A percentile compares a stretch with the other conserved stretches of the same genome.
Evolutionary conservation across 92 coral and sea anemone species (phyloP).

Genomic region (Actinernus sp.): DNA sequence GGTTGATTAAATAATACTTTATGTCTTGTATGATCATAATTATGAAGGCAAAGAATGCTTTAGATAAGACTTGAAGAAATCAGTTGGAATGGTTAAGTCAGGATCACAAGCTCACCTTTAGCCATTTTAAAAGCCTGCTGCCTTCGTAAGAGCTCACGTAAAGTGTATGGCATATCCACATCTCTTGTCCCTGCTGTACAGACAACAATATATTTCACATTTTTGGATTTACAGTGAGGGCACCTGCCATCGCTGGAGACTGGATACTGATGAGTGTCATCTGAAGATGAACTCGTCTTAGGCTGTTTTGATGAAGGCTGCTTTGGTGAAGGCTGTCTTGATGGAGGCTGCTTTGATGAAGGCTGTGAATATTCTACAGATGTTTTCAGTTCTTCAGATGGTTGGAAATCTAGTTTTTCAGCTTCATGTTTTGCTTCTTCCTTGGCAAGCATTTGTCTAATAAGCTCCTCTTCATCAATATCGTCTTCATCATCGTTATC

Average conservation of each 20-base stretch:
- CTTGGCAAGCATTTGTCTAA: constrained; percentile 93
- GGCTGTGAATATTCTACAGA: neutral
- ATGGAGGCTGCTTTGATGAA: neutral
- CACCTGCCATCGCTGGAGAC: constrained; percentile 89
- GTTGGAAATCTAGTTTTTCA: neutral
- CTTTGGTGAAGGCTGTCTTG: constrained; percentile 14
- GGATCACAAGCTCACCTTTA: constrained; percentile 84
- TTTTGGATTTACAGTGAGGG: constrained; percentile 84
- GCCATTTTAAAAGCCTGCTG: constrained; percentile 98
- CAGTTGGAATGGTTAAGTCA: too few species aligned
- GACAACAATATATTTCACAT: constrained; percentile 89
- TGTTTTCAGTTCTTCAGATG: constrained; percentile 6
- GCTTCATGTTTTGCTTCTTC: constrained; percentile 72
- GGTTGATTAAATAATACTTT: too few species aligned
- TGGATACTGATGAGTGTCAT: constrained; percentile 54
- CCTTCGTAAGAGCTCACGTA: constrained; percentile 66
- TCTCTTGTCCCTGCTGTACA: constrained; percentile 76
- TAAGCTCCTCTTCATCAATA: constrained; percentile 88
- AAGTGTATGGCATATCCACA: constrained; percentile 79
- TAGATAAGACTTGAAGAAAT: too few species aligned
- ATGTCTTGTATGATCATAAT: too few species aligned
- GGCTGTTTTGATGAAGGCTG: constrained; percentile 6
- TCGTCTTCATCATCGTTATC: constrained; percentile 88
- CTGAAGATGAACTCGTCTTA: neutral
- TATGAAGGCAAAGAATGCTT: too few species aligned